Conservation (phyloP, 2,797 vertebrate genomes). For the Enteromius thamalakanensis region DNA sequence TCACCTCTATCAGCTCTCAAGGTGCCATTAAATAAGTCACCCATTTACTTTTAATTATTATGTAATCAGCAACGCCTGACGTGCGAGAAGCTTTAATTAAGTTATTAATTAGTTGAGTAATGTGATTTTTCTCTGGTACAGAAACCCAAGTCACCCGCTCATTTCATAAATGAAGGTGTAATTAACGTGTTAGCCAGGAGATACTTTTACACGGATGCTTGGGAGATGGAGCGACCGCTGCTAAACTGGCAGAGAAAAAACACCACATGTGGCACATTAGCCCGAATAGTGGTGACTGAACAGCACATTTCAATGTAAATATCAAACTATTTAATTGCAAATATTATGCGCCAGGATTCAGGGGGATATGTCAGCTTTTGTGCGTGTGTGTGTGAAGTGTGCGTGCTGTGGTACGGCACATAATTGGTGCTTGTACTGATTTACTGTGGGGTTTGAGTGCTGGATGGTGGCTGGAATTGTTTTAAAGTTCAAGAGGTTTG, state of each 20-base stretch:
- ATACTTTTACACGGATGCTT: conserved; percentile 20
- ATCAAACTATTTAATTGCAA: conserved; percentile 4
- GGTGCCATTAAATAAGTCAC: conserved; percentile 79
- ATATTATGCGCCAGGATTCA: background rate
- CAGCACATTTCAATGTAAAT: conserved; percentile 12
- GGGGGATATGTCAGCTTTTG: background rate
- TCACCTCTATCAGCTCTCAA: conserved; percentile 67
- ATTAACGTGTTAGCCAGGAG: conserved; percentile 57
- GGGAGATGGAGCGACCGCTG: background rate
- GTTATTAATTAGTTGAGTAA: conserved; percentile 84
- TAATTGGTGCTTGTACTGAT: conserved; percentile 15
- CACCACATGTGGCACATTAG: conserved; percentile 6
- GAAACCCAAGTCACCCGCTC: conserved; percentile 68
- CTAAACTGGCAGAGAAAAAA: background rate
- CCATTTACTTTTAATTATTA: conserved; percentile 81
- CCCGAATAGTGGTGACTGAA: background rate
- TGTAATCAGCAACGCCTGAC: conserved; percentile 79
- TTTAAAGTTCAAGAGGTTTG: conserved; percentile 28
- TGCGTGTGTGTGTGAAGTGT: background rate
- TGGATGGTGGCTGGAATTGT: conserved; percentile 23
- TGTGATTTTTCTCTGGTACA: conserved; percentile 74
- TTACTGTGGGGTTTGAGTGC: conserved; percentile 2
- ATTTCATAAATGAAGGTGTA: conserved; percentile 54
- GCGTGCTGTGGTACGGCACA: background rate
- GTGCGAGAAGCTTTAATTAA: conserved; percentile 80